Evolutionary conservation across 2,113 vertebrate species (phyloP).

Genomic region (Megalops atlanticus): DNA sequence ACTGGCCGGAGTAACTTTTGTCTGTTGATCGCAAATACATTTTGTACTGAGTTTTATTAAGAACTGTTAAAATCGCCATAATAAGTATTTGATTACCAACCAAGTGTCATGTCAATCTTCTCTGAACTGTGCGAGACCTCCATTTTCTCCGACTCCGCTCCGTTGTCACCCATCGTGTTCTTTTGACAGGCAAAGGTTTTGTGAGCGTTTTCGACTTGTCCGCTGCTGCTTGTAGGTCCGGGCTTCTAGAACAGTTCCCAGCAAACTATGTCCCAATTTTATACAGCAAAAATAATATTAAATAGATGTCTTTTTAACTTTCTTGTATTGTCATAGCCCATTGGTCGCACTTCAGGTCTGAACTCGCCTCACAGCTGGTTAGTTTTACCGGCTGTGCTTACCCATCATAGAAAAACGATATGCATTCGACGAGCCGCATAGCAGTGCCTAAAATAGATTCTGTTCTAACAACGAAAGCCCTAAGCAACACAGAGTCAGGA

Average conservation of each 20-base stretch:
- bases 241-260: no score
- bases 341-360: background rate
- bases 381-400: background rate
- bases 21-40: no score
- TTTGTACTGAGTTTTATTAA: no score
- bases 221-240: background rate
- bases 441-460: constrained; percentile 46
- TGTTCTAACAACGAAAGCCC: constrained; percentile 23
- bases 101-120: constrained; percentile 60
- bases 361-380: background rate
- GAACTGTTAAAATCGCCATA: no score
- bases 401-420: constrained; percentile 8
- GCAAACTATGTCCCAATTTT: background rate
- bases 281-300: background rate
- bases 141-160: constrained; percentile 24
- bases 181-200: background rate
- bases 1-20: background rate
- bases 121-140: constrained; percentile 35
- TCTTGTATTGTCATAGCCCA: background rate
- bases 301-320: background rate
- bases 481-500: background rate
- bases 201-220: background rate
- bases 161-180: constrained; percentile 46
- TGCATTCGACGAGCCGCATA: constrained; percentile 32
- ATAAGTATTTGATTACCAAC: constrained; percentile 35